Conservation (phyloP, 2,797 vertebrate genomes). For the Hoplostethus mediterraneus region DNA sequence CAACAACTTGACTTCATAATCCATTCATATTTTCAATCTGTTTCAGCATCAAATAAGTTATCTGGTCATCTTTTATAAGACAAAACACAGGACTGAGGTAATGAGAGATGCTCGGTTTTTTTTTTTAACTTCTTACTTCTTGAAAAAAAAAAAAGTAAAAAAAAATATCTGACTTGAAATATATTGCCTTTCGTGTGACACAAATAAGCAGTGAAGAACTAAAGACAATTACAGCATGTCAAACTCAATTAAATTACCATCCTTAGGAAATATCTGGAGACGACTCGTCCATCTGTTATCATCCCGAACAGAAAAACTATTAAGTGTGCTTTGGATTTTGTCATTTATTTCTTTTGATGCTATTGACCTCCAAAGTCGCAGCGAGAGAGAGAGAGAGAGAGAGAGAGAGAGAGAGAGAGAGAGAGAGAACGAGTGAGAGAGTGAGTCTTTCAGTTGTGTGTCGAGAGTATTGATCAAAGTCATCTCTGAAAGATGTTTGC, state of each 20-base stretch:
- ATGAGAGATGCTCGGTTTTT: slow-evolving; percentile 77
- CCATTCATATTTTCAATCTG: slow-evolving; percentile 77
- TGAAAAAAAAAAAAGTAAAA: slow-evolving; percentile 15
- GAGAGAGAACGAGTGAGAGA: slow-evolving; percentile 16
- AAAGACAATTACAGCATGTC: slow-evolving; percentile 23
- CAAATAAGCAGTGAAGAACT: background rate
- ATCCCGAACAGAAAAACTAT: slow-evolving; percentile 36
- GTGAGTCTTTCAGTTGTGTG: slow-evolving; percentile 69
- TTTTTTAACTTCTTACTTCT: slow-evolving; percentile 60
- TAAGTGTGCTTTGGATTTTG: slow-evolving; percentile 86
- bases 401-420: slow-evolving; percentile 47
- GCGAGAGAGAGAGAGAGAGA: slow-evolving; percentile 22
- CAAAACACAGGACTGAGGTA: slow-evolving; percentile 95
- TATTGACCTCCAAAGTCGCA: slow-evolving; percentile 33
- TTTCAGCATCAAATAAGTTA: slow-evolving; percentile 89
- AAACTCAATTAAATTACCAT: slow-evolving; percentile 26
- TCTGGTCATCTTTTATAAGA: slow-evolving; percentile 71
- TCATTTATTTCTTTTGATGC: slow-evolving; percentile 51
- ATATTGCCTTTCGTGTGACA: slow-evolving; percentile 70
- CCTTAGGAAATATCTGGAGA: slow-evolving; percentile 71
- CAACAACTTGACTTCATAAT: slow-evolving; percentile 86
- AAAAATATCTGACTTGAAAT: slow-evolving; percentile 62
- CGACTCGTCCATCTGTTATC: slow-evolving; percentile 65
- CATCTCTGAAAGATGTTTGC: slow-evolving; percentile 59
- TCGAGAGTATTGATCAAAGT: slow-evolving; percentile 82